Evolutionary conservation across 2,888 invertebrate species (phyloP).

Genomic region (Phyllotreta cruciferae): DNA sequence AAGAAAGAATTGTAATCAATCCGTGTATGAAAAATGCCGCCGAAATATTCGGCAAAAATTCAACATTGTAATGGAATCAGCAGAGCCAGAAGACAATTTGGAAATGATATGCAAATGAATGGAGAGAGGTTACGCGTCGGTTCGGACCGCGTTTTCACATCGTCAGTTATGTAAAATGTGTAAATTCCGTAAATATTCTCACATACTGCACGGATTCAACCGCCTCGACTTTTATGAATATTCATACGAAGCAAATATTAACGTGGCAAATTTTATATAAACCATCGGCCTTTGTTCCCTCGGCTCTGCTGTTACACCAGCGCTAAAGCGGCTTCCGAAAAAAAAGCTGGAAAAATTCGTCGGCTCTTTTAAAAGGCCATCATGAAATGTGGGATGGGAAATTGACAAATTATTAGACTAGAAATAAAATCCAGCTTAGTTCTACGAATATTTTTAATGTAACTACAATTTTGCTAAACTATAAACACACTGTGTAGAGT

Average conservation of each 20-base stretch:
- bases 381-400: background rate
- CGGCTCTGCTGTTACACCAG: slow-evolving; percentile 27
- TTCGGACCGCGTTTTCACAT: slow-evolving; percentile 36
- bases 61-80: slow-evolving; percentile 34
- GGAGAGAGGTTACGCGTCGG: slow-evolving; percentile 41
- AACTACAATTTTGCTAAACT: no score
- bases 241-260: slow-evolving; percentile 48
- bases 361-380: background rate
- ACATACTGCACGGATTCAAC: slow-evolving; percentile 41
- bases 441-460: no score
- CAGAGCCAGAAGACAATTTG: slow-evolving; percentile 35
- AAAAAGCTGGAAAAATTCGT: slow-evolving; percentile 17
- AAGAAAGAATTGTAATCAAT: no score
- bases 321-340: slow-evolving; percentile 25
- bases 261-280: slow-evolving; percentile 41
- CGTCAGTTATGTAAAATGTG: slow-evolving; percentile 49
- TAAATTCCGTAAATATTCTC: slow-evolving; percentile 50
- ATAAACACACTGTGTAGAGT: no score
- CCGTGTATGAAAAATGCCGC: no score
- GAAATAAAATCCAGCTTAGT: background rate
- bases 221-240: slow-evolving; percentile 46
- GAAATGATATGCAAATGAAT: slow-evolving; percentile 41
- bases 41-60: slow-evolving; percentile 1
- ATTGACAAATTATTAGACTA: background rate
- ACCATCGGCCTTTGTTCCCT: slow-evolving; percentile 39